phyloP scores from a whole-genome alignment of 2,113 vertebrate species.

The Natator depressus region DNA sequence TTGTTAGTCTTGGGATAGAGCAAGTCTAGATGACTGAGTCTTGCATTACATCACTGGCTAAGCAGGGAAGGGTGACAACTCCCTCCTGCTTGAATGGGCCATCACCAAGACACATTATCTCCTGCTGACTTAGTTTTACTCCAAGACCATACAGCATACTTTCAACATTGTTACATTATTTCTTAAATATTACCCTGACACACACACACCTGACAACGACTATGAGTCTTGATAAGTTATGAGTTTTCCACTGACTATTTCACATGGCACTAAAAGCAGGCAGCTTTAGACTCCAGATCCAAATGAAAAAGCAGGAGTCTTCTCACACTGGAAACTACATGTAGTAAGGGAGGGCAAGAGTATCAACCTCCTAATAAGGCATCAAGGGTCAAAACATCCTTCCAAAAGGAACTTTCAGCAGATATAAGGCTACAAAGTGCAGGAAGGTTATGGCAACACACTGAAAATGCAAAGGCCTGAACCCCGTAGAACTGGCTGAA shows the following conservation, averaged over 20 bases:
- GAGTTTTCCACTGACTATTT: background rate
- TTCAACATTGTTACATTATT: too few species aligned
- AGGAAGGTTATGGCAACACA: background rate
- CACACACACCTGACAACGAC: too few species aligned
- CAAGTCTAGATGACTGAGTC: too few species aligned
- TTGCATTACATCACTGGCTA: too few species aligned
- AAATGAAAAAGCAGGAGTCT: background rate
- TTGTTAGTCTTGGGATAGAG: too few species aligned
- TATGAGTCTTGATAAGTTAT: too few species aligned
- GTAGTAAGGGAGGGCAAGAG: background rate
- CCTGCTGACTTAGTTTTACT: too few species aligned
- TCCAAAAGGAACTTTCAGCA: background rate
- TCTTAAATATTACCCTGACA: too few species aligned
- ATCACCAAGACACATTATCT: too few species aligned
- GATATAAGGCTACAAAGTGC: background rate
- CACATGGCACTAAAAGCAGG: background rate
- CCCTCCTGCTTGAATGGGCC: too few species aligned
- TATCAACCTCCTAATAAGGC: background rate
- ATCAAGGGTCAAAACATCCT: background rate
- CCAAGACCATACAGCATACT: too few species aligned
- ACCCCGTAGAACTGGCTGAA: background rate
- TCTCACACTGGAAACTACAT: background rate
- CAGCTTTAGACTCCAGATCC: background rate
- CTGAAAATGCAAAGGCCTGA: background rate
- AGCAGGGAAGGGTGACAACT: too few species aligned